Evolutionary conservation across 2,888 invertebrate genomes (phyloP).

Genomic region (Limnephilus rhombicus): DNA sequence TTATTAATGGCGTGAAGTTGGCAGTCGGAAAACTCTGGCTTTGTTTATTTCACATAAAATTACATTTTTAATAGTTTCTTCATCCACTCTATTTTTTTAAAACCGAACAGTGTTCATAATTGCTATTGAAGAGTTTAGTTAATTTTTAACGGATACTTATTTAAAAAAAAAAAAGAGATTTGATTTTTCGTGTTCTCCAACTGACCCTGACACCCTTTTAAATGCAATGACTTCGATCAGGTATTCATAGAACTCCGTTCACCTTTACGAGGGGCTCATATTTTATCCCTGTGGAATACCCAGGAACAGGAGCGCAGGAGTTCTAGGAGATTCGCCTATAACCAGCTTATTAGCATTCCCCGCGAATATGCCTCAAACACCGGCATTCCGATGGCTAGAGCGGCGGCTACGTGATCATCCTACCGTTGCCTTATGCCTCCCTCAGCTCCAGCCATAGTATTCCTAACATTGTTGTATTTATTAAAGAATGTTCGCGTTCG

Average conservation of each 20-base stretch:
- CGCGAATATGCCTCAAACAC: slow-evolving; percentile 19
- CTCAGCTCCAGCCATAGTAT: not conserved
- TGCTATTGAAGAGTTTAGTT: no score
- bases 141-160: no score
- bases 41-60: not conserved
- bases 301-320: not conserved
- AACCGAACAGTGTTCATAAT: no score
- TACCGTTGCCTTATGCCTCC: not conserved
- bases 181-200: not conserved
- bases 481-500: not conserved
- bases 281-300: slow-evolving; percentile 35
- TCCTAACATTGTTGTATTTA: not conserved
- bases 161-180: no score
- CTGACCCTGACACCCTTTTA: not conserved
- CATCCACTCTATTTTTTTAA: no score
- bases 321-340: slow-evolving; percentile 4
- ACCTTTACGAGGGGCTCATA: slow-evolving; percentile 19
- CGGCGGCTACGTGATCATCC: slow-evolving; percentile 29
- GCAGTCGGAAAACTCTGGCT: not conserved
- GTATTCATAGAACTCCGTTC: not conserved
- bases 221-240: not conserved
- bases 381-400: slow-evolving; percentile 42
- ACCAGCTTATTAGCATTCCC: slow-evolving; percentile 47
- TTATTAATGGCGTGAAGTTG: not conserved
- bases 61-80: not conserved